Evolutionary conservation across 2,797 vertebrate species (phyloP).

Genomic region (Cossypha niveicapilla): DNA sequence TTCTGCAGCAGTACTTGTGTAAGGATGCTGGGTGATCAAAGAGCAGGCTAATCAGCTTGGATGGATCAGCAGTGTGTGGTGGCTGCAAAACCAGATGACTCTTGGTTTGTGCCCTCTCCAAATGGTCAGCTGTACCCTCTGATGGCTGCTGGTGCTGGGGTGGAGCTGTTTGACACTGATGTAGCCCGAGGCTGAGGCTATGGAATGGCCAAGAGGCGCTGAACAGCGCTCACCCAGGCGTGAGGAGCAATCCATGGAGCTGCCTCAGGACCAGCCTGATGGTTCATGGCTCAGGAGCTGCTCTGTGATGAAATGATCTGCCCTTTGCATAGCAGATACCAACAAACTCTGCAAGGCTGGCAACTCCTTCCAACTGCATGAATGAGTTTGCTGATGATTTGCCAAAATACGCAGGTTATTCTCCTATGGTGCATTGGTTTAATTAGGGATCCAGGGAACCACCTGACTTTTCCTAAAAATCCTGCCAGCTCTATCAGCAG

Average conservation of each 20-base stretch:
- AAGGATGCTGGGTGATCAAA: neutral
- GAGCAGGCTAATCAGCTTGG: neutral
- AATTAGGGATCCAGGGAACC: neutral
- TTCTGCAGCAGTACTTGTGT: neutral
- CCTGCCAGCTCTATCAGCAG: neutral
- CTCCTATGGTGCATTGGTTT: neutral
- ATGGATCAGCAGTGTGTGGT: neutral
- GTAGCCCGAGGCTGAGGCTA: neutral
- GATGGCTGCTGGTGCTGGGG: neutral
- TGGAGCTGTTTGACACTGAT: neutral
- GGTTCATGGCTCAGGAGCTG: neutral
- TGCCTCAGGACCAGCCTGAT: fast-evolving
- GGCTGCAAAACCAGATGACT: neutral
- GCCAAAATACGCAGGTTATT: neutral
- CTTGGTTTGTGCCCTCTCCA: neutral
- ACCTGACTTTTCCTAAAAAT: neutral
- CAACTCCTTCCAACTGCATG: neutral
- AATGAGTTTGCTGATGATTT: neutral
- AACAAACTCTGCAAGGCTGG: neutral
- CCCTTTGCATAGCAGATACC: neutral
- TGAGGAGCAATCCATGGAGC: fast-evolving
- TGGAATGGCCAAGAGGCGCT: neutral
- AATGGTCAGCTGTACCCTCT: neutral
- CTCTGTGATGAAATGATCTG: neutral
- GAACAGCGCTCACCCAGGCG: fast-evolving